Evolutionary conservation across 2,888 invertebrate genomes (phyloP), one percentile per base, ranked within the genome.

Genomic region (Caenorhabditis becei): DNA sequence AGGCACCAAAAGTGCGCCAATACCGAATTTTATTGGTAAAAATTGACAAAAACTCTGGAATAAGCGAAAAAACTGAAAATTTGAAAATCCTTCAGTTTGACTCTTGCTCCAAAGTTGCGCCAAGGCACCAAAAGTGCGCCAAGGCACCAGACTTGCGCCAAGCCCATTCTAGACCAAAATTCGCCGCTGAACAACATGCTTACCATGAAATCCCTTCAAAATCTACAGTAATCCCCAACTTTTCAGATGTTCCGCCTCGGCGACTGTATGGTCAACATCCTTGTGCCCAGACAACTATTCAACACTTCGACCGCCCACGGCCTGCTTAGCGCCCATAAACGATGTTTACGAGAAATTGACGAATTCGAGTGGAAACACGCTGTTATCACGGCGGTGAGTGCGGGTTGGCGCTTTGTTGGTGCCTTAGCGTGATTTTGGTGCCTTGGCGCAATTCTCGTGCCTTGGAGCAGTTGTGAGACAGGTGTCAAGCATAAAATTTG

Each of bases 301-400:
- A 75, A 83, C 67, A 78, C 66, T 0, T 65, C 78, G 8, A 79
- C 82, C 1, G 71, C 75, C 26, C 81, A 79, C 26, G 83, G 83
- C 16, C 49, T 75, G 32, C 59, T 85, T 11, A 56, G 51, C 53
- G 85, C 83, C n/a, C 83, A 85, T 26, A 26, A 47, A 16, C 32
- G 70, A 32, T 85, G 85, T 49, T 56, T 85, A 10, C 26, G 53
- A 2, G 74, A 74, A 32, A 78, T 85, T 63, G 72, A 82, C 26
- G 82, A 66, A 14, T 83, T 80, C 37, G 78, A 80, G 16, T 85
- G 85, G 85, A 72, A 77, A 37, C 83, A 85, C 56, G 74, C 77
- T 2, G 54, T 85, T 0, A 77, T 85, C 18, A 81, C 71, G 18
- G 69, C 82, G 65, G 79, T 79, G 28, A n/a, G 61, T n/a, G 24